Base-by-base conservation (phyloP, 2,888 invertebrate species). In the Allophyes oxyacanthae region DNA sequence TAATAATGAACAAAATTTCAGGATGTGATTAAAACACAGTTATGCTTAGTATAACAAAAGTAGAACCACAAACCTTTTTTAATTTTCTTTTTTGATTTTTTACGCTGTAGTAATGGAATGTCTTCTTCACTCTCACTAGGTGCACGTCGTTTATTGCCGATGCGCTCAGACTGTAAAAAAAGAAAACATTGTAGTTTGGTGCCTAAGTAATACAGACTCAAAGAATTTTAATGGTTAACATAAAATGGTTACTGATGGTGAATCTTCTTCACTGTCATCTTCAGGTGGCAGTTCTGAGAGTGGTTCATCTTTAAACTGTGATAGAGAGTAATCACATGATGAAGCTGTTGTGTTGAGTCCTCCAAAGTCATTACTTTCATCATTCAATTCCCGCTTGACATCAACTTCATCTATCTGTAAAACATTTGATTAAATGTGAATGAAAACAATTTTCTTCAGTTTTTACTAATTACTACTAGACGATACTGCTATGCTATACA, bases 191-290 rank as follows among this genome's bases (percentile, higher is more conserved):
- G 40, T 36, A 41, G 30, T 44, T 38, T 14, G 6, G 25, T 42
- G 9, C 0, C 0, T 53, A 32, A 36, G 11, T 6, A n/a, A n/a
- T 36, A 45, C 30, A 48, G 43, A 25, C 20, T 36, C 0, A 30
- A 11, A 44, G 11, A 9, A 30, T 30, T 25, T 4, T 42, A 41
- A 45, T 52, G 9, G 14, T 34, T 58, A 26, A 26, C 36, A 38
- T 53, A 6, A 57, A 41, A 55, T 13, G 20, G 2, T 20, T 94
- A 97, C 97, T 95, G 97, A 87, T 72, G 97, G 97, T 44, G 95
- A 83, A 86, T 98, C 97, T 83, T 97, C 97, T 68, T 97, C 97
- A 66, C 96, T 96, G 2, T 96, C 95, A 11, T 95, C 94, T 78
- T 87, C 94, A 38, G 82, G 85, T 11, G 89, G 88, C 11, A 92